Evolutionary conservation across 1,140 invertebrate species (phyloP), one percentile per base, ranked within the genome.

Genomic region (Drosophila baimaii): DNA sequence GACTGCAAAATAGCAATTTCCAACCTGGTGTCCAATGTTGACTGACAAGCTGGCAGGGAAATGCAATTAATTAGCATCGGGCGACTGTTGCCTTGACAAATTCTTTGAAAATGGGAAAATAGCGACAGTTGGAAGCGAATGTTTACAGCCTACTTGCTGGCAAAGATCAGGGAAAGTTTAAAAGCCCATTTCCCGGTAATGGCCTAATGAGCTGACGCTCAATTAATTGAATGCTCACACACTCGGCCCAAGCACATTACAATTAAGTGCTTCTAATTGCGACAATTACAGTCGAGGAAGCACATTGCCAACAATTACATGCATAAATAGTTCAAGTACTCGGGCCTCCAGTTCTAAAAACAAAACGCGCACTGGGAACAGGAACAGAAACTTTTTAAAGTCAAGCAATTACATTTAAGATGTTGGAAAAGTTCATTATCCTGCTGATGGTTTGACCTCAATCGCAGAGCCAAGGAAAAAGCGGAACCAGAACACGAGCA

Each of bases 401-500:
- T 65, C 68, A 57, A 71, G 70, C 57, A 79, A 72, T 82, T 65
- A 71, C 52, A 59, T 77, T 74, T 46, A 37, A 70, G 59, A 78
- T 71, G 65, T 80, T 57, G 46, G 74, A 72, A 88, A 88, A 88
- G 83, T 86, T 86, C 84, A 86, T 81, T 88, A 86, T 86, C 84
- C 83, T 82, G 37, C 68, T 70, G 80, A 72, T 74, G 75, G 68
- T 77, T 74, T 86, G 83, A 86, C 83, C 83, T 83, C 83, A 89
- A 88, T 86, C 72, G 59, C 51, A 70, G 62, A 77, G 64, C 33
- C 61, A 56, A 66, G 55, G 55, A 63, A 81, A 65, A 69, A 70
- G 55, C 37, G 47, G 62, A 73, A 70, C 58, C 77, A 83, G 73
- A 65, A 69, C 75, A 84, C 61, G 68, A 81, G 68, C 62, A 65